Evolutionary conservation across 2,113 vertebrate species (phyloP), one percentile per base, ranked within the genome.

Genomic region (Echinops telfairi): DNA sequence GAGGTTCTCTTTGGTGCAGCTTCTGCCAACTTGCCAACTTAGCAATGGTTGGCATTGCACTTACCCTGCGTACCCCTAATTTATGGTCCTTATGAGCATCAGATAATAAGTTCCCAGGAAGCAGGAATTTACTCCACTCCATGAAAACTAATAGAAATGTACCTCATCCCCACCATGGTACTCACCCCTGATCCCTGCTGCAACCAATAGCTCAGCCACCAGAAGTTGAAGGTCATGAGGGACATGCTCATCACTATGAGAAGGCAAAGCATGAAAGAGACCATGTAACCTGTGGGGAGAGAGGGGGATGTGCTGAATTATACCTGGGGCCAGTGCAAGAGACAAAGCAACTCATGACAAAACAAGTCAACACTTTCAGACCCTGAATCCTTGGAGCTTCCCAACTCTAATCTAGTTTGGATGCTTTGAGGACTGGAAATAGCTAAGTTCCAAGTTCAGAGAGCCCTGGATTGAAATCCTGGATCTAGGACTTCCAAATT

Each of bases 141-240:
- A 73, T 16, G 25, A 3, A 17, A 22, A 10, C 20, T 47, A 76
- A 77, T 27, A 68, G 66, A 64, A 86, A 27, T 0, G 3, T 23
- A 40, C 16, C 14, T 25, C 47, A 11, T 40, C 10, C 15, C 73
- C 36, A 6, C 19, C 12, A 33, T 0, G 31, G 11, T n/a, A 94
- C 95, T 96, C 97, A 99, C 98, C 98, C 98, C 98, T 20, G 97
- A 95, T n/a, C 98, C 98, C 60, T 98, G 94, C 3, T 85, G 91
- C 88, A 99, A 64, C 98, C 98, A 98, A 77, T 95, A 95, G 95
- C 98, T 98, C 84, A 98, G 96, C 98, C 98, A 99, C 98, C 98
- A 98, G 95, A 88, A 98, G 89, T 96, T 98, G 96, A 99, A 98
- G 40, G 94, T 83, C 3, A 86, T 96, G 33, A 93, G 95, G 85